These are phyloP conservation scores for Steinernema carpocapsae DNA, from an alignment of 2,888 invertebrate species.

Conservation along the genomic window DNA sequence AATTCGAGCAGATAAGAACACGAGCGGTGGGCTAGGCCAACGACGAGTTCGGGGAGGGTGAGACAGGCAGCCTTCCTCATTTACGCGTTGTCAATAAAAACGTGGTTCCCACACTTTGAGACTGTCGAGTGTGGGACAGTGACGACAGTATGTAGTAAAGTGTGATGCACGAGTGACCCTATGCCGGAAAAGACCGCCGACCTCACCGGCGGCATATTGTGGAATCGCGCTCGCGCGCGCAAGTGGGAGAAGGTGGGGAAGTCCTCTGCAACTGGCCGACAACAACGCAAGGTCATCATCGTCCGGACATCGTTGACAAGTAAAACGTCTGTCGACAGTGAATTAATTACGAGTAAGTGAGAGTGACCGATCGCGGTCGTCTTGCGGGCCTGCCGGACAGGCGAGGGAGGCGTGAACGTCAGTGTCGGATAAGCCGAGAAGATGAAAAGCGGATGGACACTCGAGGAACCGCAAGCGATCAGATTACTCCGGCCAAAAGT, in stretches of 20 bases:
- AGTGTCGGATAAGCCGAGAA: not conserved
- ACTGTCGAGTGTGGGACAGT: constrained; percentile 13
- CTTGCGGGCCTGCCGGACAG: not conserved
- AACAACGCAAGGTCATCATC: constrained; percentile 26
- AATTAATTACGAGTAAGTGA: not conserved
- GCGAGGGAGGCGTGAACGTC: constrained; percentile 23
- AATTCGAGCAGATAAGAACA: not conserved
- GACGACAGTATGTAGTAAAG: constrained; percentile 1
- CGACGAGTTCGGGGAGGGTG: not conserved
- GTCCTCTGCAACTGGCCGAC: not conserved
- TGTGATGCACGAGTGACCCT: constrained; percentile 8
- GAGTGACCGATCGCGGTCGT: constrained; percentile 10
- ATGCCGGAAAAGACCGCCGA: constrained; percentile 23
- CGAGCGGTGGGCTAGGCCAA: not conserved
- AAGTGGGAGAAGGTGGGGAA: not conserved
- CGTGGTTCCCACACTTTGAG: constrained; percentile 14
- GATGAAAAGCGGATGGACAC: constrained; percentile 12
- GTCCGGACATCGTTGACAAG: not conserved
- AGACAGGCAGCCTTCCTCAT: not conserved
- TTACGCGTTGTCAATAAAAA: constrained; percentile 26
- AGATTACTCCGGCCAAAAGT: constrained; percentile 5
- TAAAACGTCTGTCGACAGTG: not conserved
- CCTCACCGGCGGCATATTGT: constrained; percentile 11
- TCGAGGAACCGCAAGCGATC: not conserved
- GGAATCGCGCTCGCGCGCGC: not conserved